Percentiles rank a stretch among this genome's conserved stretches.
phyloP scores from a whole-genome alignment of 2,113 vertebrate species.

The Engystomops pustulosus region DNA sequence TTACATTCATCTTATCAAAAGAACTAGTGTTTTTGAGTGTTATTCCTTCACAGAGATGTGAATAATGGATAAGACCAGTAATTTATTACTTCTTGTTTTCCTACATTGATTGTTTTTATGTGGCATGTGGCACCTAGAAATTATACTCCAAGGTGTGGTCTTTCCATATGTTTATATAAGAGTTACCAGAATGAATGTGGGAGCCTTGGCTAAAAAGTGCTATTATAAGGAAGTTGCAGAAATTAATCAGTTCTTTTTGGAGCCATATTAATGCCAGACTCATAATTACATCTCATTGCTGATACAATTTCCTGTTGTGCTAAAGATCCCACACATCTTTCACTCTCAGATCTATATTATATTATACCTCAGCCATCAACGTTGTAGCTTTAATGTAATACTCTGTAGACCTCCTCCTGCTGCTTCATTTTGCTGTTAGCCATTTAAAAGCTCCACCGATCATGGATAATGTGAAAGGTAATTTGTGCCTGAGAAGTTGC shows the following conservation, averaged over 20 bases:
- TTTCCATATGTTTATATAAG: background rate
- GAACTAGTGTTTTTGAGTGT: background rate
- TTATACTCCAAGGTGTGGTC: background rate
- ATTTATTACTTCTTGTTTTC: background rate
- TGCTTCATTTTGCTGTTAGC: conserved; percentile 27
- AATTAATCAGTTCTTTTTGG: conserved; percentile 11
- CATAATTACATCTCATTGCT: conserved; percentile 44
- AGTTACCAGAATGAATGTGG: conserved; percentile 3
- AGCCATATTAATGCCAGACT: conserved; percentile 38
- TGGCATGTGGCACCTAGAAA: background rate
- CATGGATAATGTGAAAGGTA: conserved; percentile 30
- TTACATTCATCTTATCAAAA: background rate
- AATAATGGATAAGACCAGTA: background rate
- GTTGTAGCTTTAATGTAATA: conserved; percentile 16
- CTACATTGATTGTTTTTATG: background rate
- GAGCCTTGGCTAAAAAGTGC: background rate
- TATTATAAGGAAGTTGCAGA: conserved; percentile 11
- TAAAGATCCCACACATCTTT: conserved; percentile 42
- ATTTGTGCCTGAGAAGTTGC: conserved; percentile 44
- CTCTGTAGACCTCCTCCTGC: conserved; percentile 22
- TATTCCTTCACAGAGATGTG: background rate
- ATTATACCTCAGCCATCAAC: conserved; percentile 14
- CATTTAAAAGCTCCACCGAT: conserved; percentile 29
- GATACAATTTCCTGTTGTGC: conserved; percentile 18
- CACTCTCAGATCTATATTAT: conserved; percentile 16